A percentile compares a stretch with the other conserved stretches of the same genome.
These are phyloP conservation scores for Enteromius afrohamiltoni DNA, from an alignment of 2,797 vertebrate species.

Conservation along the genomic window DNA sequence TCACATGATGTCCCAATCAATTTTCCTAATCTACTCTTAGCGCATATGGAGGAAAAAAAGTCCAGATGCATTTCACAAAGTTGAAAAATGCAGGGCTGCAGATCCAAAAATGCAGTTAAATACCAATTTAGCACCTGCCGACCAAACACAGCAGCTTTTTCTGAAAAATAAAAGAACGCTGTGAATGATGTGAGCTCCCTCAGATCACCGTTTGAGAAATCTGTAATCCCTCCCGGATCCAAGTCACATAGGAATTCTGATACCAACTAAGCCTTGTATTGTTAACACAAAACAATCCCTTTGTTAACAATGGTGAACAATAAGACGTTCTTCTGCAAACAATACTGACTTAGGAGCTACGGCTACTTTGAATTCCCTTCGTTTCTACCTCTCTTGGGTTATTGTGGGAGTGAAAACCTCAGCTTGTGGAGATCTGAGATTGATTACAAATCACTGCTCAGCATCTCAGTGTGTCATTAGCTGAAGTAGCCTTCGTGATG, in stretches of 20 bases:
- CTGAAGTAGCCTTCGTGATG: neutral
- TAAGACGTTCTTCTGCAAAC: constrained; percentile 3
- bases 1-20: neutral
- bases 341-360: neutral
- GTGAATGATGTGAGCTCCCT: neutral
- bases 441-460: constrained; percentile 50
- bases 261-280: constrained; percentile 1
- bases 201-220: constrained; percentile 8
- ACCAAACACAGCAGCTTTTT: neutral
- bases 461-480: constrained; percentile 45
- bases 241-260: neutral
- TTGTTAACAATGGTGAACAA: constrained; percentile 26
- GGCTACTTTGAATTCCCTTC: neutral
- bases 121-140: neutral
- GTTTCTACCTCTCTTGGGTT: constrained; percentile 3
- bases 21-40: constrained; percentile 10
- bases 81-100: neutral
- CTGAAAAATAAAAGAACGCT: neutral
- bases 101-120: neutral
- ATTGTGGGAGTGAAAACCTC: constrained; percentile 12
- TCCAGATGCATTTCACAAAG: neutral
- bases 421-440: constrained; percentile 42
- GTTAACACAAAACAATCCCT: neutral
- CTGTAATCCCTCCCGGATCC: neutral
- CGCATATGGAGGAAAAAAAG: neutral